Evolutionary conservation across 2,797 vertebrate genomes (phyloP).

Genomic region (Thalassophryne amazonica): DNA sequence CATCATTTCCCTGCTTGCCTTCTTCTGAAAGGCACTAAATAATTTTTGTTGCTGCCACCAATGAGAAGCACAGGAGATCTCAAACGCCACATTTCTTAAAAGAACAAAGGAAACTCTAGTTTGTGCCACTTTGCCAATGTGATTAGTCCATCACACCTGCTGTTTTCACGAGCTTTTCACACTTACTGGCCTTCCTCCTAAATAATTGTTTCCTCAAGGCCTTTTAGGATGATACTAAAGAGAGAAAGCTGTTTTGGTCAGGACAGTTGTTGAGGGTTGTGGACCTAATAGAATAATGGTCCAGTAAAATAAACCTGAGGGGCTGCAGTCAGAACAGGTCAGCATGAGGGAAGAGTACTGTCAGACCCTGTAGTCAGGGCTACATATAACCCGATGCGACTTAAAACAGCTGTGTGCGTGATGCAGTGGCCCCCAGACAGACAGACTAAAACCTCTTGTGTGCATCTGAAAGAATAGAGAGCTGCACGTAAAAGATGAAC

Average conservation of each 20-base stretch:
- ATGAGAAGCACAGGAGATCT: slow-evolving; percentile 8
- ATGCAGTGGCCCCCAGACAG: slow-evolving; percentile 36
- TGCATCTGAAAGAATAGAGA: slow-evolving; percentile 26
- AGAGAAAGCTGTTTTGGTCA: slow-evolving; percentile 22
- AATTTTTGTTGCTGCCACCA: slow-evolving; percentile 1
- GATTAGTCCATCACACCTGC: slow-evolving; percentile 58
- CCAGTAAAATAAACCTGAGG: slow-evolving; percentile 59
- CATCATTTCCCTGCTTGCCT: slow-evolving; percentile 21
- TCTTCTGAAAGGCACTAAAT: slow-evolving; percentile 12
- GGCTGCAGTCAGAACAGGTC: slow-evolving; percentile 34
- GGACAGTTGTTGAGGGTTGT: slow-evolving; percentile 26
- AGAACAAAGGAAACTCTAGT: slow-evolving; percentile 50
- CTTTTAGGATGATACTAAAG: slow-evolving; percentile 18
- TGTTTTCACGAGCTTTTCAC: slow-evolving; percentile 61
- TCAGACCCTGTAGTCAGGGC: slow-evolving; percentile 49
- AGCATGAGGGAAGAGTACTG: slow-evolving; percentile 33
- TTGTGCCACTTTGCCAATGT: slow-evolving; percentile 55
- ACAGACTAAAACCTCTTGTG: background rate
- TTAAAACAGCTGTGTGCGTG: slow-evolving; percentile 62
- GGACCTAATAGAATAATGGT: slow-evolving; percentile 62
- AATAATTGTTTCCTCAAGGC: slow-evolving; percentile 73
- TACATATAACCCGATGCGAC: slow-evolving; percentile 42
- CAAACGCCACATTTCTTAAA: slow-evolving; percentile 15
- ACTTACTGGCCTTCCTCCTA: slow-evolving; percentile 69
- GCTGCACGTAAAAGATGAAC: slow-evolving; percentile 6